Evolutionary conservation across 2,888 invertebrate genomes (phyloP), one percentile per base, ranked within the genome.

Genomic region (Alcis repandata): DNA sequence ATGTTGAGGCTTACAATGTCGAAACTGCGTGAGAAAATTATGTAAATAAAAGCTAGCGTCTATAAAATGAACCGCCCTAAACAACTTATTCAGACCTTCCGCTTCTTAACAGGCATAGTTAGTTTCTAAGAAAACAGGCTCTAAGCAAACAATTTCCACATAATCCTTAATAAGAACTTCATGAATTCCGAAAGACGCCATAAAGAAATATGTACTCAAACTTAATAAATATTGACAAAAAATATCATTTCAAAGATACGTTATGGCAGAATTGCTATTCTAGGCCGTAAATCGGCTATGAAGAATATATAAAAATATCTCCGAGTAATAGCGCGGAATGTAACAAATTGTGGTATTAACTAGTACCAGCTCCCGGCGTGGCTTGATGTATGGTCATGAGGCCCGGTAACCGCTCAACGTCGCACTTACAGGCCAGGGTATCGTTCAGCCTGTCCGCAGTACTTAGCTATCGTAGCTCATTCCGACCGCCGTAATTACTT

Each of bases 321-420:
- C 19, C 36, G 20, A 61, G 54, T 32, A 17, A 36, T n/a, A 43
- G 41, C 57, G 32, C 8, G 20, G 52, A 60, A 38, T 36, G 52
- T 70, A 57, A 73, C 64, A 67, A 73, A 73, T 71, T 49, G 53
- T 53, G 60, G 59, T 63, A 69, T 68, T 70, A 69, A 67, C 71
- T 60, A 65, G 68, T 63, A 75, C 67, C 51, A 70, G 72, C 69
- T 68, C 72, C 69, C 69, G 71, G 70, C 69, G 56, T 71, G 68
- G 72, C 64, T 66, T 67, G 69, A 73, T 62, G 64, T 70, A 66
- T 73, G 66, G 63, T 77, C 70, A 72, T 68, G 60, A 63, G 58
- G 53, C 20, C 57, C 20, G 56, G 64, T 38, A 38, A 73, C 70
- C 60, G 57, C 71, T 82, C 83, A 80, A 78, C 70, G 82, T 82